phyloP scores from a whole-genome alignment of 2,797 vertebrate genomes.

The Columba guinea region DNA sequence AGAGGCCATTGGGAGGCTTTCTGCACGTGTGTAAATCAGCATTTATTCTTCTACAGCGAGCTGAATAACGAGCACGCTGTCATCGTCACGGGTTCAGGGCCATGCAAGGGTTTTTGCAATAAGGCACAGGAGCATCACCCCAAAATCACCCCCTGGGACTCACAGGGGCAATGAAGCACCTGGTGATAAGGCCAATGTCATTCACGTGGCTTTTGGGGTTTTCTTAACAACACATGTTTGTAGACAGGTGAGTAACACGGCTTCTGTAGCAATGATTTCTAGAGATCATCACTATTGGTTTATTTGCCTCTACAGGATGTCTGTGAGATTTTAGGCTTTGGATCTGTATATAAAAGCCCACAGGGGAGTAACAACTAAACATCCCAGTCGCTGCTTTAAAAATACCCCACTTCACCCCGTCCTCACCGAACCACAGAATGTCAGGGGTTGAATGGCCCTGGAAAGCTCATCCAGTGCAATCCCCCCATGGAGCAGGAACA shows the following conservation, averaged over 20 bases:
- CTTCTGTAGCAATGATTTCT: neutral
- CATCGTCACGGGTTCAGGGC: fast-evolving
- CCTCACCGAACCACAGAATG: no score
- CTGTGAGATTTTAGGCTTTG: neutral
- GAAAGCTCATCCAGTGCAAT: no score
- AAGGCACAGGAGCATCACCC: neutral
- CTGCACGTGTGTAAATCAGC: neutral
- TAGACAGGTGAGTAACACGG: neutral
- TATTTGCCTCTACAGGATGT: neutral
- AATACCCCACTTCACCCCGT: neutral
- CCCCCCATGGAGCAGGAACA: no score
- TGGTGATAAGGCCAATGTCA: neutral
- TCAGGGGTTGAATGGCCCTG: no score
- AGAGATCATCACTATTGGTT: neutral
- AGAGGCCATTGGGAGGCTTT: neutral
- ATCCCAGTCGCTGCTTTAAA: neutral
- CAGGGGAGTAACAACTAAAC: neutral
- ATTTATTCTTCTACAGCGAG: neutral
- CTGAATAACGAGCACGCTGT: neutral
- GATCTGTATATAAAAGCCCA: neutral
- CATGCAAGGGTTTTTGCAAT: neutral
- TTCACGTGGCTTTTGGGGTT: neutral
- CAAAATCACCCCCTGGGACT: neutral
- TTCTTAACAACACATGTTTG: neutral
- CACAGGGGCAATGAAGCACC: neutral